Evolutionary conservation across 2,113 vertebrate genomes (phyloP).

Genomic region (Hemicordylus capensis): DNA sequence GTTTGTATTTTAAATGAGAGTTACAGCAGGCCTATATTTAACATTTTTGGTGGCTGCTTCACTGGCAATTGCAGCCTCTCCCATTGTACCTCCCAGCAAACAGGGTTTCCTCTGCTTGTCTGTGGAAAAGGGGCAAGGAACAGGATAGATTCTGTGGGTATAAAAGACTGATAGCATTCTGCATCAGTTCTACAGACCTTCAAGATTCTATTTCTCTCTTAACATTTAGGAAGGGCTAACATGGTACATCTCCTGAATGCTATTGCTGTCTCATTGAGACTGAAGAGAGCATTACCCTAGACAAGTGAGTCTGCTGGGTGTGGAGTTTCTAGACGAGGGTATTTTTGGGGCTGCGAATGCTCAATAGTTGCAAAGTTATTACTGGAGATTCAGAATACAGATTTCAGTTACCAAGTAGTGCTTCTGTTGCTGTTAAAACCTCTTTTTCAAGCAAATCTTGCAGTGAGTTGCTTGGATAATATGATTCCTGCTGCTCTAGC

Average conservation of each 20-base stretch:
- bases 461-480: not conserved
- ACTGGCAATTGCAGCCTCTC: not conserved
- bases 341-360: not conserved
- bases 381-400: too few species aligned
- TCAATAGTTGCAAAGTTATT: not conserved
- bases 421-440: not conserved
- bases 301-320: not conserved
- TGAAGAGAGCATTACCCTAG: not conserved
- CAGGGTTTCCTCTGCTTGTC: not conserved
- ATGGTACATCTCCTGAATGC: not conserved
- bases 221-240: not conserved
- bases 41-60: not conserved
- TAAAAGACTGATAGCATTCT: not conserved
- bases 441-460: not conserved
- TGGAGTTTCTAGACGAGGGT: not conserved
- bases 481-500: too few species aligned
- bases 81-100: not conserved
- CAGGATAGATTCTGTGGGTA: not conserved
- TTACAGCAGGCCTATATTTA: constrained; percentile 3
- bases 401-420: not conserved
- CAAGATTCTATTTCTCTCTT: not conserved
- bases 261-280: not conserved
- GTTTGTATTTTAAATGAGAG: not conserved
- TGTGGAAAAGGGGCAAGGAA: not conserved
- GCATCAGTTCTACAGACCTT: not conserved